Base-by-base conservation (phyloP, 2,888 invertebrate species). In the Parasteatoda lunata region DNA sequence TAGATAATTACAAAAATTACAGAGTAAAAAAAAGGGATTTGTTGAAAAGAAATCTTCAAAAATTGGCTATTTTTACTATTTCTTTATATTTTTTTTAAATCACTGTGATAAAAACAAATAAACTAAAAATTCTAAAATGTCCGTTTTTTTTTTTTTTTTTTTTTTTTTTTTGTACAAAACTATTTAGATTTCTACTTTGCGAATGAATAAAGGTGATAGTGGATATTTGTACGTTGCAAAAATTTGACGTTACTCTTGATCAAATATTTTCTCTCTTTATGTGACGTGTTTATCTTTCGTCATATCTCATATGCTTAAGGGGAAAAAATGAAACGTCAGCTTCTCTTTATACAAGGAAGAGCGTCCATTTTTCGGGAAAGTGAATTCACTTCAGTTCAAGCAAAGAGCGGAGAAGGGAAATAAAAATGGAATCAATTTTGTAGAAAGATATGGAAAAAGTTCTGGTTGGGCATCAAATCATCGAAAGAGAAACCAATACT, bases 401-500 rank as follows among this genome's bases (percentile, higher is more conserved):
- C 8, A 13, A n/a, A n/a, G 11, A 15, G 45, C 4, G 66, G 7
- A 3, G 66, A 4, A 15, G 15, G 9, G 11, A n/a, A 77, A 78
- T 15, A 48, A 78, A 78, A 59, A 47, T n/a, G 69, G 59, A 78
- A 59, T 69, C 78, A 15, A 52, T 59, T 78, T 69, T 52, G 54
- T 59, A 68, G 45, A 68, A 45, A 68, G 45, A 68, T 30, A 68
- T 15, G 66, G 54, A 15, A 45, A 13, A 68, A 54, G 30, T 48
- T 48, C n/a, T 59, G 9, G 69, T 45, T 8, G n/a, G 75, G 30
- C 54, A 73, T 76, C 65, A 65, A 64, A 65, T 76, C 65, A 65
- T 76, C 64, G 76, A 76, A 76, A 59, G 51, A 52, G 45, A 69
- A 78, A 78, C 69, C 69, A 52, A 69, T 78, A 70, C 59, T 70